A percentile compares a stretch with the other conserved stretches of the same genome.
phyloP scores from a whole-genome alignment of 2,888 invertebrate species.

The Agrochola lychnidis region DNA sequence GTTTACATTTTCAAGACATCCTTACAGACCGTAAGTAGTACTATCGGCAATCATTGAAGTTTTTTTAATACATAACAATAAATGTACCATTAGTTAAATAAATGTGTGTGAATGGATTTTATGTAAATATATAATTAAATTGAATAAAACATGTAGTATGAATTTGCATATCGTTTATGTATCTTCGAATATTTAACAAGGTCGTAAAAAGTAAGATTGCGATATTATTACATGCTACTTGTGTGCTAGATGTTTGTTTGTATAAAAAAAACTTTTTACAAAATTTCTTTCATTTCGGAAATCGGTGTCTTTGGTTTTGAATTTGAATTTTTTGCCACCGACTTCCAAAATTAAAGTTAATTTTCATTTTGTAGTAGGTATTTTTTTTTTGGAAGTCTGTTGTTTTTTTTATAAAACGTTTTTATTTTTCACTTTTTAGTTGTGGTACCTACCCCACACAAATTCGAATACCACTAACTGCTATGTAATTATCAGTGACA shows the following conservation, averaged over 20 bases:
- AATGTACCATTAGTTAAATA: background rate
- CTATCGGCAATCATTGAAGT: background rate
- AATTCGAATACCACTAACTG: no score
- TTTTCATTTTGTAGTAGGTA: no score
- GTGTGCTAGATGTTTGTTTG: background rate
- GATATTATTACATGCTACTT: constrained; percentile 20
- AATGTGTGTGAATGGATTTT: background rate
- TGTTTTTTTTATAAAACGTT: no score
- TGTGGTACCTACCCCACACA: no score
- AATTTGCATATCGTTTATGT: background rate
- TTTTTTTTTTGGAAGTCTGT: no score
- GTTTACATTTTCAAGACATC: background rate
- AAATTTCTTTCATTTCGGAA: no score
- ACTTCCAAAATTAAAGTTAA: no score
- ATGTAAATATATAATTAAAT: constrained; percentile 6
- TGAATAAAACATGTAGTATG: background rate
- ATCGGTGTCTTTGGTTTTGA: no score
- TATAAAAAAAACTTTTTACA: background rate
- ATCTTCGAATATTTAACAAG: constrained; percentile 32
- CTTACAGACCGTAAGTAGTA: background rate
- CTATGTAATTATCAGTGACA: no score
- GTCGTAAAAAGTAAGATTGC: constrained; percentile 16
- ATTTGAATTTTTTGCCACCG: no score
- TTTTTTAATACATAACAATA: background rate
- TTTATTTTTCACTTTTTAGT: no score